These are phyloP conservation scores for Hetaerina titia DNA, from an alignment of 2,888 invertebrate genomes.

Conservation along the genomic window DNA sequence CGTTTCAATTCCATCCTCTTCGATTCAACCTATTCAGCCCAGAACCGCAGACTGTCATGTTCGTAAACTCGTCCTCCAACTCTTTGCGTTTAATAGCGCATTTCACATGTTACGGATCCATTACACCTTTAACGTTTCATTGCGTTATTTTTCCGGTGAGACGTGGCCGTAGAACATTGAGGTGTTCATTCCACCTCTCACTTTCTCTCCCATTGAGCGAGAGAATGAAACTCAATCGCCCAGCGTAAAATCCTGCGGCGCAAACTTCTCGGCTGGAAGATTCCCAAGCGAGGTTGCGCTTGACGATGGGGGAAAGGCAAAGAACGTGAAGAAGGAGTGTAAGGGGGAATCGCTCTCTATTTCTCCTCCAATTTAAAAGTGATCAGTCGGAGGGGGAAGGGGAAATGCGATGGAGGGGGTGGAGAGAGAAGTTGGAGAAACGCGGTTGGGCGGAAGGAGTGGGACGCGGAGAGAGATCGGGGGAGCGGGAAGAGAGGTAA, in stretches of 20 bases:
- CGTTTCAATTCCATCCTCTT: no score
- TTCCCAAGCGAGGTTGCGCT: not conserved
- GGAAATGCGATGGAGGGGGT: not conserved
- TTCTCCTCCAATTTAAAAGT: not conserved
- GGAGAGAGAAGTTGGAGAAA: not conserved
- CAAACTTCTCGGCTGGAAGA: not conserved
- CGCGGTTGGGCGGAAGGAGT: not conserved
- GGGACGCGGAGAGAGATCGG: not conserved
- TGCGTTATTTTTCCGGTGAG: not conserved
- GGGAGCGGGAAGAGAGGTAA: not conserved
- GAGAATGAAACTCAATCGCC: not conserved
- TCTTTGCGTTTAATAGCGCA: no score
- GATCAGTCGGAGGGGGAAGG: not conserved
- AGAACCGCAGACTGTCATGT: no score
- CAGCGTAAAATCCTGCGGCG: not conserved
- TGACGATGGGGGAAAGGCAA: not conserved
- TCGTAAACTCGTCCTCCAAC: no score
- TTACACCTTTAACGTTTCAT: no score
- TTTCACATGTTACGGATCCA: no score
- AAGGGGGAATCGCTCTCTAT: not conserved
- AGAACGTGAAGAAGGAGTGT: not conserved
- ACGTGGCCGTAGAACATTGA: not conserved
- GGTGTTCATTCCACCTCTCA: not conserved
- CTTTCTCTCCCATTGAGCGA: not conserved
- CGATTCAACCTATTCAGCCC: no score